Evolutionary conservation across 2,888 invertebrate species (phyloP).

Genomic region (Dascillus cervinus): DNA sequence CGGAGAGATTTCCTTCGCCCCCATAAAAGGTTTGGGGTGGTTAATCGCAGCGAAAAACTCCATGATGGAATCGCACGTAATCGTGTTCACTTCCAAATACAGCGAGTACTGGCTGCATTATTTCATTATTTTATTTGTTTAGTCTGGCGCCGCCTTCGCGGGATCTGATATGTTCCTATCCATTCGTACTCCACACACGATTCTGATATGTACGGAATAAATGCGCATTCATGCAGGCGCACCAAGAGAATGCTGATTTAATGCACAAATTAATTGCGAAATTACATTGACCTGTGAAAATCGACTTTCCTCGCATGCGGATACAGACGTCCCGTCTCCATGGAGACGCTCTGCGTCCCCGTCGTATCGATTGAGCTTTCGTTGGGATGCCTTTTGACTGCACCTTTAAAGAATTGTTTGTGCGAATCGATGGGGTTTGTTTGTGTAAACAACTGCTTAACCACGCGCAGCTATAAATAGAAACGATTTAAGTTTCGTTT

Average conservation of each 20-base stretch:
- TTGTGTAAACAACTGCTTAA: too few relatives aligned
- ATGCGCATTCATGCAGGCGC: too few relatives aligned
- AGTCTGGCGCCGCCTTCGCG: conserved; percentile 13
- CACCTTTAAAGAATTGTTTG: background rate
- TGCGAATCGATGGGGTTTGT: too few relatives aligned
- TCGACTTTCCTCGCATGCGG: conserved; percentile 4
- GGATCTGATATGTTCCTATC: conserved; percentile 10
- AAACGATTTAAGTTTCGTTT: too few relatives aligned
- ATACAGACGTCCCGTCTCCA: conserved; percentile 21
- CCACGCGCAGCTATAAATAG: too few relatives aligned
- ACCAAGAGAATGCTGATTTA: too few relatives aligned
- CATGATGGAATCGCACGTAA: conserved; percentile 2
- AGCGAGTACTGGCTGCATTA: conserved; percentile 8
- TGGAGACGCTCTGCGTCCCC: conserved; percentile 21
- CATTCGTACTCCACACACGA: conserved; percentile 10
- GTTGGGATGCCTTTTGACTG: conserved; percentile 8
- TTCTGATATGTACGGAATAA: conserved; percentile 4
- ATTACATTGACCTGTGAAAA: background rate
- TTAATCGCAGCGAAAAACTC: too few relatives aligned
- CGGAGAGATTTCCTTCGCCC: too few relatives aligned
- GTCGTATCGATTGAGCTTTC: conserved; percentile 19
- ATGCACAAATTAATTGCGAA: background rate
- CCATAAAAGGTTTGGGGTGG: too few relatives aligned
- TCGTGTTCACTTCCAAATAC: conserved; percentile 9
- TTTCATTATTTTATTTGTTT: conserved; percentile 11